Conservation (phyloP, 2,113 vertebrate genomes). For the Cinclus mexicanus region DNA sequence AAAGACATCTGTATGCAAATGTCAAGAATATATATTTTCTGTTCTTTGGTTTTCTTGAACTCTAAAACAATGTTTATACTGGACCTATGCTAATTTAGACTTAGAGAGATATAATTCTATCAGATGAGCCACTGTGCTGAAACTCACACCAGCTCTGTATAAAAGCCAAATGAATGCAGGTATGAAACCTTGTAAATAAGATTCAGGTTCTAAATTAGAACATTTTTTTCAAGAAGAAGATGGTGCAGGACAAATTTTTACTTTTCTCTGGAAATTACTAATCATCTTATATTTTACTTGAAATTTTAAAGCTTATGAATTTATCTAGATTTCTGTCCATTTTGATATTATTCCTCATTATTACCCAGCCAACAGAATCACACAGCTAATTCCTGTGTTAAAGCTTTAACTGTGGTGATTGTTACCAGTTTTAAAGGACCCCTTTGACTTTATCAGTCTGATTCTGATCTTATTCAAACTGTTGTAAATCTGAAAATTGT, state of each 20-base stretch:
- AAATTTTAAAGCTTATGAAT: not conserved
- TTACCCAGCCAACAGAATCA: not conserved
- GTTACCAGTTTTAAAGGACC: not conserved
- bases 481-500: not conserved
- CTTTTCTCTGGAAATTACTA: not conserved
- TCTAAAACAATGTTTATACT: not conserved
- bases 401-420: not conserved
- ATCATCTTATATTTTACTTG: not conserved
- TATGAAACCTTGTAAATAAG: not conserved
- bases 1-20: not conserved
- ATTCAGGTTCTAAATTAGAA: not conserved
- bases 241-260: not conserved
- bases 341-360: not conserved
- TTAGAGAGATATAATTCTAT: not conserved
- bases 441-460: not conserved
- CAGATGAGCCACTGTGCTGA: not conserved
- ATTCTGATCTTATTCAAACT: not conserved
- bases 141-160: not conserved
- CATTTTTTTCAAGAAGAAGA: not conserved
- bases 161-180: not conserved
- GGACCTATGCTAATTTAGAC: not conserved
- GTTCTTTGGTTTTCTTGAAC: not conserved
- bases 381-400: not conserved
- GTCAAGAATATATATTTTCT: not conserved
- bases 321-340: not conserved